Conservation (phyloP, 1,140 invertebrate species). For the Leptonema lineaticorne region DNA sequence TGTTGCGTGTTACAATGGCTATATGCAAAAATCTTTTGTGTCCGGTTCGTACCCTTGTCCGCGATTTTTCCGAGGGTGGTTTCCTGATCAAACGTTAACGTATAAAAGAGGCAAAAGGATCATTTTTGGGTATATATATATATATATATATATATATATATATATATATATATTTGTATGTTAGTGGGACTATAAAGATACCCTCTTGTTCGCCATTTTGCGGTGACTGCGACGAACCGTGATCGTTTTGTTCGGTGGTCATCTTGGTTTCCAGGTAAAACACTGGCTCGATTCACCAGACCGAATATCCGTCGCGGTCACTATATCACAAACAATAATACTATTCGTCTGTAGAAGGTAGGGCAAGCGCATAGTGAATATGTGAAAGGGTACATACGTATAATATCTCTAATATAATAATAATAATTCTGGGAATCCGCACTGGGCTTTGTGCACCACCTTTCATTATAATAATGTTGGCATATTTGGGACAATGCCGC, state of each 20-base stretch:
- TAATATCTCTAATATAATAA: no score
- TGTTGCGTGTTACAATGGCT: no score
- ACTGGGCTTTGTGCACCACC: no score
- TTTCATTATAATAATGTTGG: no score
- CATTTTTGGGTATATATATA: not conserved
- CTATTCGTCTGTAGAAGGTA: not conserved
- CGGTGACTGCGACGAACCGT: not conserved
- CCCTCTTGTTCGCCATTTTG: not conserved
- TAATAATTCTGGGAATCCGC: no score
- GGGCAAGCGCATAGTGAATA: no score
- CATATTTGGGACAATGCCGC: no score
- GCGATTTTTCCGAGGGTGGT: not conserved
- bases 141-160: not conserved
- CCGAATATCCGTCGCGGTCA: constrained; percentile 28
- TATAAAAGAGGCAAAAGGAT: not conserved
- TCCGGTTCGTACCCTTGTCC: constrained; percentile 1
- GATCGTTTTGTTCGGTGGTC: constrained; percentile 16
- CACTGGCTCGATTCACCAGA: constrained; percentile 14
- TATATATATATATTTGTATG: not conserved
- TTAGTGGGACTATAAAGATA: not conserved
- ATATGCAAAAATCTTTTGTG: not conserved
- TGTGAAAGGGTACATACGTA: no score
- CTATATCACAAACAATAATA: not conserved
- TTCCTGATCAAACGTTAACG: constrained; percentile 9
- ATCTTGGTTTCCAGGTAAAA: constrained; percentile 19